A percentile compares a stretch with the other conserved stretches of the same genome.
These are phyloP conservation scores for Ceryle rudis DNA, from an alignment of 2,797 vertebrate species.

Conservation along the genomic window DNA sequence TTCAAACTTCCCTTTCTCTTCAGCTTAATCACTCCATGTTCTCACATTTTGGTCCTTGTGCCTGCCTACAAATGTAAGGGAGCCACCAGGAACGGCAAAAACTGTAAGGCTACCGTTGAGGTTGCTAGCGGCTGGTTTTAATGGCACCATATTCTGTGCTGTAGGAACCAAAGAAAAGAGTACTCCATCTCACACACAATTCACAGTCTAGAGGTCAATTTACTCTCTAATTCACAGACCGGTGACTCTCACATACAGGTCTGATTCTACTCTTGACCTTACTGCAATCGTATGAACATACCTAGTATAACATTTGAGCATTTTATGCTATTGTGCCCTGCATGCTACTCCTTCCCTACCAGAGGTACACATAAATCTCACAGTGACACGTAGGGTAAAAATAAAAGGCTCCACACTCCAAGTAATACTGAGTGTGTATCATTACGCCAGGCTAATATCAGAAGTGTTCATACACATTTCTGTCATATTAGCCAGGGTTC, in stretches of 20 bases:
- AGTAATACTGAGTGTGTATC: background rate
- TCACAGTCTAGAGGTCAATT: background rate
- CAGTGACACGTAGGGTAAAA: rapidly evolving
- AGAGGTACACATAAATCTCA: background rate
- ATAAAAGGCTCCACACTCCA: background rate
- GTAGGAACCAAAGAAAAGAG: background rate
- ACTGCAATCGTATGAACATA: rapidly evolving
- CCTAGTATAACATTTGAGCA: background rate
- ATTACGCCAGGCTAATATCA: background rate
- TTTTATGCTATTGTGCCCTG: background rate
- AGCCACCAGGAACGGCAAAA: background rate
- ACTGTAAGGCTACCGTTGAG: background rate
- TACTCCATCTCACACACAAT: background rate
- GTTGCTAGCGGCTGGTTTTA: background rate
- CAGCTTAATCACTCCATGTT: background rate
- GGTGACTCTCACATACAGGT: background rate
- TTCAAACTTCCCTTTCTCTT: background rate
- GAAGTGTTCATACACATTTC: background rate
- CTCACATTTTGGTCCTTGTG: background rate
- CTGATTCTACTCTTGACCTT: background rate
- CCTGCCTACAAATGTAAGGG: background rate
- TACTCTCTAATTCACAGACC: background rate
- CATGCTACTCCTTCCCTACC: background rate
- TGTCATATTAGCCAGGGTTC: background rate
- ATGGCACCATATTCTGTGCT: background rate